A percentile compares a stretch with the other conserved stretches of the same genome.
Conservation (phyloP, 2,113 vertebrate species). For the Pelodiscus sinensis region DNA sequence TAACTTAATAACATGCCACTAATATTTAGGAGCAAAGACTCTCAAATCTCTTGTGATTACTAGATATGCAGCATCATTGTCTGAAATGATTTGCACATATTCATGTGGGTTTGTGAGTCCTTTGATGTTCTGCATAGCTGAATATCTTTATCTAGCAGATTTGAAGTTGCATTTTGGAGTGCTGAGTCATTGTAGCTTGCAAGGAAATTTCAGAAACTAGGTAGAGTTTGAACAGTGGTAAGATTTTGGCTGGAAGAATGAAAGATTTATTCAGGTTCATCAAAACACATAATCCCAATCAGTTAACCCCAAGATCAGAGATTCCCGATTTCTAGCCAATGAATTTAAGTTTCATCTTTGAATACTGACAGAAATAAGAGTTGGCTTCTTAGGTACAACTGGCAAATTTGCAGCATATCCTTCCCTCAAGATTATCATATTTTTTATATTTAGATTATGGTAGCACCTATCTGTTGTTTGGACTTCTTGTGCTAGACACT, state of each 20-base stretch:
- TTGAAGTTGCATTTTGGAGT: not conserved
- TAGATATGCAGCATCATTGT: not conserved
- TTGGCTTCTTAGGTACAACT: not conserved
- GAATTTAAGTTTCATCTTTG: not conserved
- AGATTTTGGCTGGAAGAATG: not conserved
- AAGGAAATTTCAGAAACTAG: not conserved
- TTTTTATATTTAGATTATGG: not conserved
- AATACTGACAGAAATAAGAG: not conserved
- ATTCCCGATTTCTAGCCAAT: not conserved
- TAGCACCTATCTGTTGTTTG: not conserved
- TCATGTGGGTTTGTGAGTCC: not conserved
- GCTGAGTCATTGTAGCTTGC: not conserved
- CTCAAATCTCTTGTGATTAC: not conserved
- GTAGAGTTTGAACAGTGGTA: not conserved
- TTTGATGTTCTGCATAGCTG: not conserved
- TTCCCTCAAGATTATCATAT: not conserved
- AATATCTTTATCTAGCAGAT: not conserved
- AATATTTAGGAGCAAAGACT: not conserved
- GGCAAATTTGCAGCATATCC: not conserved
- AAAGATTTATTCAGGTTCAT: not conserved
- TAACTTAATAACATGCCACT: not conserved
- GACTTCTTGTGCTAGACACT: not conserved
- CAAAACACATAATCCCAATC: not conserved
- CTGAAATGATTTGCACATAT: not conserved
- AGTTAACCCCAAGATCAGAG: not conserved